phyloP scores from a whole-genome alignment of 2,888 invertebrate genomes.

The Pasiphila rectangulata region DNA sequence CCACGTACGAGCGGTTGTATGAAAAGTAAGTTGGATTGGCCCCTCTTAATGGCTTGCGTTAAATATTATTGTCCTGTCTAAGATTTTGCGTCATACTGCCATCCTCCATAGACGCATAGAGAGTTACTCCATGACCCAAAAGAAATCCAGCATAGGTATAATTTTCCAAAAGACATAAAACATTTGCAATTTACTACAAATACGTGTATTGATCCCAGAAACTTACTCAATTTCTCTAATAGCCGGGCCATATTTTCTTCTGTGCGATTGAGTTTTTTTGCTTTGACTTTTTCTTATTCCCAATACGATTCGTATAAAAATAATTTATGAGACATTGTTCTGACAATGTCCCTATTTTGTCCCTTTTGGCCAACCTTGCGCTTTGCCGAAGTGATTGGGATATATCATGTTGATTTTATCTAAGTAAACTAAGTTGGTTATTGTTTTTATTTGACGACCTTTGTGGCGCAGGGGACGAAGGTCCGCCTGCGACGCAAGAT shows the following conservation, averaged over 20 bases:
- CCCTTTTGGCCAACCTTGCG: conserved; percentile 20
- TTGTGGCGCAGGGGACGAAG: too few relatives aligned
- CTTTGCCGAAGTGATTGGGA: conserved; percentile 21
- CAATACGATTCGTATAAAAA: conserved; percentile 32
- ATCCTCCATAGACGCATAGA: background rate
- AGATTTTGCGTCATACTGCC: background rate
- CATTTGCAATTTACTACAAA: conserved; percentile 5
- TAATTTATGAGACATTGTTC: conserved; percentile 33
- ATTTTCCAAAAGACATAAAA: background rate
- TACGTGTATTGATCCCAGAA: conserved; percentile 12
- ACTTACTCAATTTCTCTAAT: conserved; percentile 20
- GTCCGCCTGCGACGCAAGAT: too few relatives aligned
- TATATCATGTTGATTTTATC: conserved; percentile 10
- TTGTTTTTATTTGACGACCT: too few relatives aligned
- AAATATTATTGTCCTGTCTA: too few relatives aligned
- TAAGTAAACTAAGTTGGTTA: background rate
- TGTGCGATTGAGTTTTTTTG: conserved; percentile 28
- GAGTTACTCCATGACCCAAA: background rate
- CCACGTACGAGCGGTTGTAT: too few relatives aligned
- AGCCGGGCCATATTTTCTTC: conserved; percentile 25
- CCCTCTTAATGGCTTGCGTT: too few relatives aligned
- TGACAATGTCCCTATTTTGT: conserved; percentile 29
- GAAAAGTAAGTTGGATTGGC: too few relatives aligned
- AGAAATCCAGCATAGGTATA: background rate
- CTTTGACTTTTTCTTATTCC: conserved; percentile 16